Base-by-base conservation (phyloP, 2,113 vertebrate genomes). In the Rhadina sibilatrix region DNA sequence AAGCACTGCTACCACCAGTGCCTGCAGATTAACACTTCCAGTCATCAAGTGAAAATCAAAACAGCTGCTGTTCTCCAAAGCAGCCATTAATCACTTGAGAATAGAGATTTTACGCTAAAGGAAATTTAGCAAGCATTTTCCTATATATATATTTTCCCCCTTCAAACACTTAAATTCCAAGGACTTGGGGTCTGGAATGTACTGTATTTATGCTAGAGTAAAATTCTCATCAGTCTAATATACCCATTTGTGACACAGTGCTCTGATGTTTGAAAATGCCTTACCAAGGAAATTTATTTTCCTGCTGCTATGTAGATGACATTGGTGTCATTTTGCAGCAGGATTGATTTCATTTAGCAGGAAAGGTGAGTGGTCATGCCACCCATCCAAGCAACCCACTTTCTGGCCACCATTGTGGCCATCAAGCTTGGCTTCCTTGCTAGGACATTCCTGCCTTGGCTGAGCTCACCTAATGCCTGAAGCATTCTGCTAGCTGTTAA, bases 1-100 rank as follows among this genome's bases (percentile, higher is more conserved):
- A 72, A 92, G 28, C 54, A 47, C 38, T 75, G 25, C 63, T 68
- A 68, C 31, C 50, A 91, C 66, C 15, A 37, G 21, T 66, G 37
- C 78, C 50, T 72, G 57, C 70, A 96, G 59, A 66, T 94, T 76
- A 90, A 79, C 79, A 72, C 53, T 93, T 94, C 40, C n/a, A 93
- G 74, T 61, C 70, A 76, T 76, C 89, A 87, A 17, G 22, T 54
- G 72, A 65, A 94, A 89, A 44, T 92, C 88, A 69, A 59, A 89
- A 72, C 65, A 89, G n/a, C 28, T 57, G 65, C 49, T 57, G 17
- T 16, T 93, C 46, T 79, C 86, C 78, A 65, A 91, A 85, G 33
- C 31, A 91, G 42, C 20, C 28, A 75, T 53, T 89, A 87, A 79
- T 85, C 61, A 69, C 11, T 10, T 42, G 33, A 82, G 54, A 92